Base-by-base conservation (phyloP, 2,888 invertebrate genomes). In the Uloborus plumipes region DNA sequence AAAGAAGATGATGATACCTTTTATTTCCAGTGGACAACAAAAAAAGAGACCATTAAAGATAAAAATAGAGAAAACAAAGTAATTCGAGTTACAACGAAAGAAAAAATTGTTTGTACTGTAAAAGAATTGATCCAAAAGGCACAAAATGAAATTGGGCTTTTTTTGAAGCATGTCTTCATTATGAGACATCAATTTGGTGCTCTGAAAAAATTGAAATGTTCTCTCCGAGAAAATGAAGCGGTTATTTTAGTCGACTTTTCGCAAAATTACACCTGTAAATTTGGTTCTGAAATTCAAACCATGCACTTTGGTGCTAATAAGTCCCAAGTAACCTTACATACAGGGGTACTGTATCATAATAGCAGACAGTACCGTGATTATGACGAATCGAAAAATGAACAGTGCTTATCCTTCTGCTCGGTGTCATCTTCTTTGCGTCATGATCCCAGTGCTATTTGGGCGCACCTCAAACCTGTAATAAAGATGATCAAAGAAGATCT, bases 101-200 rank as follows among this genome's bases (percentile, higher is more conserved):
- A 59, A 22, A 59, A 59, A 59, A 59, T 59, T 59, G 6, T 59
- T 6, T 59, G 59, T 26, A 20, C 22, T 11, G 59, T 59, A 15
- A 15, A 26, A 59, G 22, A 59, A n/a, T 22, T 20, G 26, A 58
- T 58, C 9, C 9, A 20, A 11, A 59, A 59, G 15, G 22, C 59
- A 59, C 9, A 59, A 14, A 20, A 4, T 20, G 59, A 59, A 59
- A 13, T 59, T 15, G 22, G 18, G 26, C 59, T 22, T 22, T n/a
- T 59, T 20, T 15, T 59, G 20, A 59, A 59, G 22, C 59, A 59
- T 20, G 59, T 59, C 6, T 59, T 26, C n/a, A 20, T 20, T 7
- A 59, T 59, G 59, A 13, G 59, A 59, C 59, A 59, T 59, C 59
- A 59, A 15, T 59, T 59, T 59, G 14, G 26, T 59, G 22, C 59